These are phyloP conservation scores for Monopterus albus DNA, from an alignment of 2,113 vertebrate genomes.

Conservation along the genomic window DNA sequence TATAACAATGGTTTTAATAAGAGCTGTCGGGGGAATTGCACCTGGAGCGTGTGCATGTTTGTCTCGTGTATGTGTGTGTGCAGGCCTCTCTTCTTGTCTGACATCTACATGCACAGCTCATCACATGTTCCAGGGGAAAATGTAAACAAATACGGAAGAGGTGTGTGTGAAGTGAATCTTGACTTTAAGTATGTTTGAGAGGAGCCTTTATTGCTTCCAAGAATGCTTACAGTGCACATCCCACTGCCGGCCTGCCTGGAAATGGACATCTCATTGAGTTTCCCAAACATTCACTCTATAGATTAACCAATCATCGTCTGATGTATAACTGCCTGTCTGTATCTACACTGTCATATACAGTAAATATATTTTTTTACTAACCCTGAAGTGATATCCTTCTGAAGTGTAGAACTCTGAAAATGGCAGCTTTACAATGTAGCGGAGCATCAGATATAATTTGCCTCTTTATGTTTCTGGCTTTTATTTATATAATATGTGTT, in stretches of 20 bases:
- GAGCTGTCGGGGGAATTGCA: constrained; percentile 41
- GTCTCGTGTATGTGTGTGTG: constrained; percentile 1
- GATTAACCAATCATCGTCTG: constrained; percentile 61
- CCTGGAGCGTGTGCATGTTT: constrained; percentile 8
- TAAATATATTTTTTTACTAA: constrained; percentile 20
- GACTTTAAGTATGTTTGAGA: constrained; percentile 22
- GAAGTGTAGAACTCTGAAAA: constrained; percentile 11
- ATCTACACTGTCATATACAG: constrained; percentile 14
- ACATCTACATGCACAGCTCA: neutral
- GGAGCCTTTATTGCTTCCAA: constrained; percentile 46
- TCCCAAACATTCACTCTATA: constrained; percentile 62
- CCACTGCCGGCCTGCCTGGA: constrained; percentile 49
- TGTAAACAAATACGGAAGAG: constrained; percentile 2
- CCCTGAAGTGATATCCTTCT: constrained; percentile 6
- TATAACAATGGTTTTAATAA: constrained; percentile 54
- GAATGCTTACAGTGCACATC: constrained; percentile 61
- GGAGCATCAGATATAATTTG: constrained; percentile 19
- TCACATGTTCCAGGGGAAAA: neutral
- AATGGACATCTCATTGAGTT: constrained; percentile 64
- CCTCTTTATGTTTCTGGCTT: constrained; percentile 28
- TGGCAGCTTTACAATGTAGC: constrained; percentile 27
- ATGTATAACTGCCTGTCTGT: constrained; percentile 30
- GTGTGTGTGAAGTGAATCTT: constrained; percentile 27
- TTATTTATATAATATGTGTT: constrained; percentile 1
- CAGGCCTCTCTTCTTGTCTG: neutral